phyloP scores from a whole-genome alignment of 2,113 vertebrate genomes.

The Callionymus lyra region DNA sequence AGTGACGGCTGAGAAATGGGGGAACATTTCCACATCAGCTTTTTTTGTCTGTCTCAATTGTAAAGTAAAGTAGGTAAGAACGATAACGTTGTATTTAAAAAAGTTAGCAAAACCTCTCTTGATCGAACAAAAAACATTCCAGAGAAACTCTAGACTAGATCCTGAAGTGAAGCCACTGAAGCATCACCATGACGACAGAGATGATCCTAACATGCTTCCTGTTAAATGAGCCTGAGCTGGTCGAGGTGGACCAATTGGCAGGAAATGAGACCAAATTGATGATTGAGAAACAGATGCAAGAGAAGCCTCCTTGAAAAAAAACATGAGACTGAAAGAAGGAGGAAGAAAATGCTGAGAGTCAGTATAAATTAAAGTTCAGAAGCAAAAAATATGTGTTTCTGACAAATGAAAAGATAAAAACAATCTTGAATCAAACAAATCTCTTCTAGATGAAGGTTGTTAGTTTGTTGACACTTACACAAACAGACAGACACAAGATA shows the following conservation, averaged over 20 bases:
- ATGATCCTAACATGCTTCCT: slow-evolving; percentile 34
- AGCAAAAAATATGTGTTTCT: no score
- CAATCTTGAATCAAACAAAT: no score
- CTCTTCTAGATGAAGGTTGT: no score
- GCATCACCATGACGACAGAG: slow-evolving; percentile 37
- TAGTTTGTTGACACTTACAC: no score
- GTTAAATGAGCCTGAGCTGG: slow-evolving; percentile 36
- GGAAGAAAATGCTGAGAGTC: slow-evolving; percentile 14
- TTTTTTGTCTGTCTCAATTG: no score
- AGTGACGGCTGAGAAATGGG: no score
- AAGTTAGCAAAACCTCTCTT: no score
- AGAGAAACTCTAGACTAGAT: slow-evolving; percentile 16
- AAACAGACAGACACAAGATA: no score
- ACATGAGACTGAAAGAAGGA: slow-evolving; percentile 26
- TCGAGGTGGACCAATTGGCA: slow-evolving; percentile 48
- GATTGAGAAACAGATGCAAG: slow-evolving; percentile 50
- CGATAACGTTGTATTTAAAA: no score
- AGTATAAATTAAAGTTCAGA: neutral
- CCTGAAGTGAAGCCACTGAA: slow-evolving; percentile 8
- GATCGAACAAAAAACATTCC: slow-evolving; percentile 5
- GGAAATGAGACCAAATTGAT: slow-evolving; percentile 55
- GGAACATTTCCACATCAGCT: no score
- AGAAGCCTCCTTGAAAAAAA: slow-evolving; percentile 14
- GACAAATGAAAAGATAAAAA: no score
- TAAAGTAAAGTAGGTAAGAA: no score